Evolutionary conservation across 2,888 invertebrate genomes (phyloP), one percentile per base, ranked within the genome.

Genomic region (Rhagophthalmus giganteus): DNA sequence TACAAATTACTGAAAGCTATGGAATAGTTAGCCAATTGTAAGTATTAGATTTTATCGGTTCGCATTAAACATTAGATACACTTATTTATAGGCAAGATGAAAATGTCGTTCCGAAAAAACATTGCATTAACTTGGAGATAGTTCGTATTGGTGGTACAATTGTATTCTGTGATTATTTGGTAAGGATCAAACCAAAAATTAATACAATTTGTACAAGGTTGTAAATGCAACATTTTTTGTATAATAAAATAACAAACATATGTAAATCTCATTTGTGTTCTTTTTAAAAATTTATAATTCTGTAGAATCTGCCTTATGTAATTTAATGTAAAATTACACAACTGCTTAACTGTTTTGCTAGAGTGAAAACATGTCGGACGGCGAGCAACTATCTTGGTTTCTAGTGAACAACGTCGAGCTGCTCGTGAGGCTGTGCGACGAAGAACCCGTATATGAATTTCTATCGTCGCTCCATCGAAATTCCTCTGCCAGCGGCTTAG

Each of bases 341-440:
- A n/a, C n/a, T n/a, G n/a, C n/a, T n/a, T n/a, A 38, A 14, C 54
- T 49, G 51, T 44, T 45, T 70, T 76, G n/a, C 41, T 68, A 84
- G 84, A 79, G 82, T 55, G 85, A 86, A 66, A 88, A 88, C 12
- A 74, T 86, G 10, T 79, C 79, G 27, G 86, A 89, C 71, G 84
- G 82, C 0, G 86, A 88, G 15, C 85, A 87, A 58, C 74, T 90
- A 45, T 82, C 85, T 0, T 90, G 89, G 89, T 75, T 91, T 6
- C 73, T 92, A n/a, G 82, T 84, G 6, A 86, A 86, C 67, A 82
- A 89, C 53, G 82, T 86, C 0, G 80, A 83, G 59, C 80, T 86
- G 26, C 75, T 90, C 1, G 81, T 90, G 2, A 75, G 78, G 25
- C 78, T 87, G 45, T 81, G 81, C 16, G 72, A 76, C 1, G 89